phyloP scores from a whole-genome alignment of 2,113 vertebrate species.

The Pituophis catenifer region DNA sequence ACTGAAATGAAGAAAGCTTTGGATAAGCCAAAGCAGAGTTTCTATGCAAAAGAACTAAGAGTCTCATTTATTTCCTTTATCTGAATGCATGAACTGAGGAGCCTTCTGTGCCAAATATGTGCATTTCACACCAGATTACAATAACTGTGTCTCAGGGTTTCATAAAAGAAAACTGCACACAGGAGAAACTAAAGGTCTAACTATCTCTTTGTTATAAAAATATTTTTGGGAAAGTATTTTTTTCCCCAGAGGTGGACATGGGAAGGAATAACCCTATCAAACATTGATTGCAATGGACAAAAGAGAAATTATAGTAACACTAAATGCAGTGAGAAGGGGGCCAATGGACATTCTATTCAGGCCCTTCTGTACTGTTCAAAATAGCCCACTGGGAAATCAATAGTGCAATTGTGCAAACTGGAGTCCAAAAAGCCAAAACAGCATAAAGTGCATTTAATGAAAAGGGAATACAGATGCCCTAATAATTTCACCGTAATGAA shows the following conservation, averaged over 20 bases:
- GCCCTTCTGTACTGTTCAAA: not conserved
- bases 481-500: not conserved
- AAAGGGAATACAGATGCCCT: not conserved
- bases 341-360: not conserved
- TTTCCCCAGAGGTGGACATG: not conserved
- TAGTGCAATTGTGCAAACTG: not conserved
- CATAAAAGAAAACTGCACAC: not conserved
- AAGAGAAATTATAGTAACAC: not conserved
- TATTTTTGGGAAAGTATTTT: not conserved
- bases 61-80: not conserved
- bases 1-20: not conserved
- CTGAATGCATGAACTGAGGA: not conserved
- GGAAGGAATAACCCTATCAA: not conserved
- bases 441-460: not conserved
- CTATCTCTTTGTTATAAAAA: not conserved
- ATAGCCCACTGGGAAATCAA: not conserved
- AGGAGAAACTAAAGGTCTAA: not conserved
- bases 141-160: not conserved
- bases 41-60: not conserved
- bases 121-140: not conserved
- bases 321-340: not conserved
- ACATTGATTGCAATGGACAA: not conserved
- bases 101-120: not conserved
- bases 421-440: not conserved
- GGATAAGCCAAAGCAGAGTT: not conserved